These are phyloP conservation scores for Musca vetustissima DNA, from an alignment of 1,140 invertebrate genomes.

Conservation along the genomic window DNA sequence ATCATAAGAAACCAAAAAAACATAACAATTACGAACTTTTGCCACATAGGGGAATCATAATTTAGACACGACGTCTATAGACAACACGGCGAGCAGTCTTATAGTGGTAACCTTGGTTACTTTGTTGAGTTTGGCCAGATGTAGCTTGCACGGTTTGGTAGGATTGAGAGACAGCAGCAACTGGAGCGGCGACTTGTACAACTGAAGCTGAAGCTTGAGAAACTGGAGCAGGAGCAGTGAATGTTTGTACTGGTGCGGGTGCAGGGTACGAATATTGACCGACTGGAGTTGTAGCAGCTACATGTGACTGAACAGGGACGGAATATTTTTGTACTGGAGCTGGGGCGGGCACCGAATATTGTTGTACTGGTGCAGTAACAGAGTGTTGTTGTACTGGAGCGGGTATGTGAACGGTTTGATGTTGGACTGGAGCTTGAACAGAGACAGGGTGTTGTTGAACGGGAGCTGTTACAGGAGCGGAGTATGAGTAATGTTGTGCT, in stretches of 20 bases:
- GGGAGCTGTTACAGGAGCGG: no score
- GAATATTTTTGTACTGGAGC: conserved; percentile 15
- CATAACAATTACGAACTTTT: no score
- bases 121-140: conserved; percentile 20
- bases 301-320: conserved; percentile 24
- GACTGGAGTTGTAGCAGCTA: conserved; percentile 1
- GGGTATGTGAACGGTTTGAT: no score
- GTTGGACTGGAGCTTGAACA: conserved; percentile 2
- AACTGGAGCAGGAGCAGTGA: not conserved
- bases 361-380: conserved; percentile 8
- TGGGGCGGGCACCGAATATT: not conserved
- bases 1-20: no score
- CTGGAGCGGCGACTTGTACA: no score
- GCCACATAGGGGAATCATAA: not conserved
- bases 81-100: conserved; percentile 45
- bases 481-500: not conserved
- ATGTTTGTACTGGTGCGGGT: conserved; percentile 17
- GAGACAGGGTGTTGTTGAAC: not conserved
- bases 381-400: not conserved
- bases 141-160: conserved; percentile 24
- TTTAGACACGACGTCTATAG: conserved; percentile 42
- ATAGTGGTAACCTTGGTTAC: conserved; percentile 41
- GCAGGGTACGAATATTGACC: not conserved
- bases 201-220: no score
- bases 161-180: not conserved